A percentile compares a stretch with the other conserved stretches of the same genome.
phyloP scores from a whole-genome alignment of 2,113 vertebrate species.

The Myrmecophaga tridactyla region DNA sequence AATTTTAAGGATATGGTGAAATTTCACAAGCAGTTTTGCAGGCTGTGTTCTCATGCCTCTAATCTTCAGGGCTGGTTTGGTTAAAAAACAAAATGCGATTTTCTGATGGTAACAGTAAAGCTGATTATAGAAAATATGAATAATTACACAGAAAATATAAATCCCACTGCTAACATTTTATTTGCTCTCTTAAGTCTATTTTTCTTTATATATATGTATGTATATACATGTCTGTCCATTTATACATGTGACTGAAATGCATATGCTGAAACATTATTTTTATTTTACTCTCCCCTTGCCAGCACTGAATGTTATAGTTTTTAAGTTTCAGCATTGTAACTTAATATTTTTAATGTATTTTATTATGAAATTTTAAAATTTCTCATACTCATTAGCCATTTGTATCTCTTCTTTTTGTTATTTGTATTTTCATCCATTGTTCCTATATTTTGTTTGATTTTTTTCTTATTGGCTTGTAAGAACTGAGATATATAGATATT shows the following conservation, averaged over 20 bases:
- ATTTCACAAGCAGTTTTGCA: neutral
- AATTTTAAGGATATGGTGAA: neutral
- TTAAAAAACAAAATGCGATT: neutral
- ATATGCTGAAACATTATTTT: neutral
- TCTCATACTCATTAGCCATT: neutral
- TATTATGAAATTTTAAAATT: neutral
- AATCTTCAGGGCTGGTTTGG: neutral
- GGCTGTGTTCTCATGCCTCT: neutral
- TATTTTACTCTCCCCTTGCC: neutral
- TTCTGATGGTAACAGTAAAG: neutral
- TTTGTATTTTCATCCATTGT: neutral
- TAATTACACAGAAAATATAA: neutral
- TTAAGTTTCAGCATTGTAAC: neutral
- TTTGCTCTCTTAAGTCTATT: neutral
- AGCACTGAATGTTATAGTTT: neutral
- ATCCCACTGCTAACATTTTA: neutral
- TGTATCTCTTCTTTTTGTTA: neutral
- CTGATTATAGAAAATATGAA: neutral
- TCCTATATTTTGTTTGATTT: neutral
- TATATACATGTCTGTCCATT: neutral
- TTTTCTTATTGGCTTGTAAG: neutral
- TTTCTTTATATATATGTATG: neutral
- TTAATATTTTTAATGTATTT: neutral
- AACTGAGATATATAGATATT: neutral
- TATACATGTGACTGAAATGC: neutral